Percentiles rank a stretch among this genome's conserved stretches.
These are phyloP conservation scores for Tinamus guttatus DNA, from an alignment of 2,113 vertebrate genomes.

Conservation along the genomic window DNA sequence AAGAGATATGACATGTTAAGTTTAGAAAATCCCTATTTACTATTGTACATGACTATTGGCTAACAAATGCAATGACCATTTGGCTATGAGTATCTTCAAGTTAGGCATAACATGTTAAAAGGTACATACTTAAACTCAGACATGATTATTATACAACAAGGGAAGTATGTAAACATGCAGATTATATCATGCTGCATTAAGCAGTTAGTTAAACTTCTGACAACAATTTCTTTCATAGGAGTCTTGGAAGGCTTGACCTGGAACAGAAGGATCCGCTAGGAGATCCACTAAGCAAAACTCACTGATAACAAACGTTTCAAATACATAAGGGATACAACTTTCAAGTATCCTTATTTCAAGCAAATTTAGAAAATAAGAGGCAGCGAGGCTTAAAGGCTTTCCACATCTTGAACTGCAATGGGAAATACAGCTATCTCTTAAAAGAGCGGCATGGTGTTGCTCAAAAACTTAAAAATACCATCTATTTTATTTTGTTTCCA, in stretches of 20 bases:
- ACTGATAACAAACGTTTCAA: background rate
- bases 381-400: background rate
- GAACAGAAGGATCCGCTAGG: background rate
- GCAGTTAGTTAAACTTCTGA: background rate
- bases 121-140: background rate
- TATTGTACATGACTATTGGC: background rate
- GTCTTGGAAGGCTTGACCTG: background rate
- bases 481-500: background rate
- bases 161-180: background rate
- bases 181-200: background rate
- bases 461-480: background rate
- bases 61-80: background rate
- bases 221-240: background rate
- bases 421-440: rapidly evolving
- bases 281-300: background rate
- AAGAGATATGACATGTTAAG: background rate
- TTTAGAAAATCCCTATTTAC: background rate
- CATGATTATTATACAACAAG: background rate
- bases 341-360: background rate
- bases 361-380: background rate
- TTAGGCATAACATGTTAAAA: background rate
- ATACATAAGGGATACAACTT: background rate
- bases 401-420: background rate
- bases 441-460: background rate
- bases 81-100: background rate